Conservation (phyloP, 2,888 invertebrate species). For the Drosophila barbarae region DNA sequence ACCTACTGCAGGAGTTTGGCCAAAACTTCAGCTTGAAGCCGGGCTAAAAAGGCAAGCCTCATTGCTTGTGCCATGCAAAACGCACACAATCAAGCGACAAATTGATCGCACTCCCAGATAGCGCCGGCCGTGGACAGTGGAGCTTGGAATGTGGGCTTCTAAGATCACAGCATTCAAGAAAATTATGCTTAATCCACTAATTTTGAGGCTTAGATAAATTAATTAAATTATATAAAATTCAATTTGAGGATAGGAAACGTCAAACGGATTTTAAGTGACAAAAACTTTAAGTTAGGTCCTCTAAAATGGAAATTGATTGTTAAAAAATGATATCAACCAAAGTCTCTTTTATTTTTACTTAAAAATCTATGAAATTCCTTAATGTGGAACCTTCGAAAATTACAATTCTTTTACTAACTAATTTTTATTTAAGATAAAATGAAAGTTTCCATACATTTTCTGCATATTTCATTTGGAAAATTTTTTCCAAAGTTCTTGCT, state of each 20-base stretch:
- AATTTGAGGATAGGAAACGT: neutral
- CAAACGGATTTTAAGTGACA: neutral
- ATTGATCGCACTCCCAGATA: slow-evolving; percentile 69
- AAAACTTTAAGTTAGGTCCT: no score
- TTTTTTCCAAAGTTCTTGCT: neutral
- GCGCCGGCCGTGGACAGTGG: slow-evolving; percentile 38
- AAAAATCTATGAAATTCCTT: no score
- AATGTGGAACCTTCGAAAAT: no score
- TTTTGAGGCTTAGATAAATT: no score
- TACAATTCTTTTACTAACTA: no score
- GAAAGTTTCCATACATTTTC: no score
- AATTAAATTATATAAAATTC: neutral
- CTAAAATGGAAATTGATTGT: no score
- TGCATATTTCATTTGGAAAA: no score
- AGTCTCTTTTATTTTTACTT: no score
- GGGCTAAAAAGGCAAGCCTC: slow-evolving; percentile 37
- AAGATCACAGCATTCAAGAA: neutral
- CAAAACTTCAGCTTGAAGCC: slow-evolving; percentile 6
- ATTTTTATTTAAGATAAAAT: no score
- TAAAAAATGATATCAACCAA: no score
- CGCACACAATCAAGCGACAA: slow-evolving; percentile 73
- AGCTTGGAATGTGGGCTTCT: neutral
- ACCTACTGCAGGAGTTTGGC: slow-evolving; percentile 19
- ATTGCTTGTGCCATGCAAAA: slow-evolving; percentile 59
- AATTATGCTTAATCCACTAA: neutral